A percentile compares a stretch with the other conserved stretches of the same genome.
Evolutionary conservation across 2,888 invertebrate species (phyloP).

Genomic region (Falcaria lacertinaria): DNA sequence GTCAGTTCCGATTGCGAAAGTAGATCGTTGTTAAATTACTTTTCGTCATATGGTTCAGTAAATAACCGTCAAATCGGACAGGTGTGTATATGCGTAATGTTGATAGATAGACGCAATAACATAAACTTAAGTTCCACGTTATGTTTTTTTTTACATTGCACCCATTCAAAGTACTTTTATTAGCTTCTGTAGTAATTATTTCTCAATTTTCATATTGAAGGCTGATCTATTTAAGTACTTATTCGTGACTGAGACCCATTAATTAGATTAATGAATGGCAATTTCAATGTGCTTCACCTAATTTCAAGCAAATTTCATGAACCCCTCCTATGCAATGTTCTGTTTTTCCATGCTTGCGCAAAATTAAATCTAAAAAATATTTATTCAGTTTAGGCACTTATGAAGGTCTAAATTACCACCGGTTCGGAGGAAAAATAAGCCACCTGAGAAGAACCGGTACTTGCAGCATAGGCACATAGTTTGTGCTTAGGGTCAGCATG

Average conservation of each 20-base stretch:
- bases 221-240: conserved; percentile 9
- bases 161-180: conserved; percentile 19
- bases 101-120: conserved; percentile 13
- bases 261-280: conserved; percentile 51
- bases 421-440: too few relatives aligned
- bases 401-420: too few relatives aligned
- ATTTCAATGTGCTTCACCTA: conserved; percentile 35
- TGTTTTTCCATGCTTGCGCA: too few relatives aligned
- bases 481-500: conserved; percentile 2
- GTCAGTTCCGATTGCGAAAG: conserved; percentile 64
- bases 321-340: too few relatives aligned
- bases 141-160: too few relatives aligned
- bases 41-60: conserved; percentile 63
- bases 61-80: conserved; percentile 49
- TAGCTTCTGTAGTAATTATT: conserved; percentile 9
- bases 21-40: conserved; percentile 64
- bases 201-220: conserved; percentile 6
- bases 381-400: too few relatives aligned
- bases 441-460: too few relatives aligned
- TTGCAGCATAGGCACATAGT: too few relatives aligned
- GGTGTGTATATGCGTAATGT: conserved; percentile 33
- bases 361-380: too few relatives aligned
- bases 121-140: conserved; percentile 20
- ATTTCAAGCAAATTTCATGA: too few relatives aligned
- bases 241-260: conserved; percentile 49